Conservation (phyloP, 2,888 invertebrate genomes). For the Automeris io region DNA sequence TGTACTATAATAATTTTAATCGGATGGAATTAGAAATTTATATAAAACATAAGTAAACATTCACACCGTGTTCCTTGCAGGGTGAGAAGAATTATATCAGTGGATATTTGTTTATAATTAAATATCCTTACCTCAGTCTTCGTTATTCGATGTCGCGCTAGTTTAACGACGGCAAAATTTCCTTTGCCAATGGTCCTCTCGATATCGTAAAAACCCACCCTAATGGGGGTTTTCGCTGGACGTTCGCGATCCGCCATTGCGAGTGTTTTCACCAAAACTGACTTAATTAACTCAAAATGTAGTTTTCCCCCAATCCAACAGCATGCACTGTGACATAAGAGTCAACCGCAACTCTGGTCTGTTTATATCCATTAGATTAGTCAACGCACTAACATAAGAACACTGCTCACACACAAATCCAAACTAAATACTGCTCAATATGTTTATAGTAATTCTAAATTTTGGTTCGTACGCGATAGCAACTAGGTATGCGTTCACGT, state of each 20-base stretch:
- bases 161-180: conserved; percentile 99
- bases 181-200: conserved; percentile 99
- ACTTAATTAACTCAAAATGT: background rate
- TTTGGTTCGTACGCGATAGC: conserved; percentile 17
- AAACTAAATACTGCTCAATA: conserved; percentile 19
- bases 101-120: too few species aligned
- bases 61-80: too few species aligned
- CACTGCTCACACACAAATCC: conserved; percentile 16
- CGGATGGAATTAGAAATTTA: too few species aligned
- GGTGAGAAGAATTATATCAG: too few species aligned
- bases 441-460: conserved; percentile 21
- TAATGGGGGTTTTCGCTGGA: conserved; percentile 82
- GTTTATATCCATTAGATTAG: conserved; percentile 31
- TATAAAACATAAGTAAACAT: too few species aligned
- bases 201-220: conserved; percentile 98
- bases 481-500: conserved; percentile 22
- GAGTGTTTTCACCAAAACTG: conserved; percentile 45
- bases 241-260: conserved; percentile 77
- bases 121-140: conserved; percentile 96
- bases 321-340: conserved; percentile 31
- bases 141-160: conserved; percentile 97
- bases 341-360: conserved; percentile 35
- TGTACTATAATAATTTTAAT: too few species aligned
- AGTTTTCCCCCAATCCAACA: conserved; percentile 22
- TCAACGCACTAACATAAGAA: conserved; percentile 12